Evolutionary conservation across 2,113 vertebrate genomes (phyloP).

Genomic region (Hydropotes inermis): DNA sequence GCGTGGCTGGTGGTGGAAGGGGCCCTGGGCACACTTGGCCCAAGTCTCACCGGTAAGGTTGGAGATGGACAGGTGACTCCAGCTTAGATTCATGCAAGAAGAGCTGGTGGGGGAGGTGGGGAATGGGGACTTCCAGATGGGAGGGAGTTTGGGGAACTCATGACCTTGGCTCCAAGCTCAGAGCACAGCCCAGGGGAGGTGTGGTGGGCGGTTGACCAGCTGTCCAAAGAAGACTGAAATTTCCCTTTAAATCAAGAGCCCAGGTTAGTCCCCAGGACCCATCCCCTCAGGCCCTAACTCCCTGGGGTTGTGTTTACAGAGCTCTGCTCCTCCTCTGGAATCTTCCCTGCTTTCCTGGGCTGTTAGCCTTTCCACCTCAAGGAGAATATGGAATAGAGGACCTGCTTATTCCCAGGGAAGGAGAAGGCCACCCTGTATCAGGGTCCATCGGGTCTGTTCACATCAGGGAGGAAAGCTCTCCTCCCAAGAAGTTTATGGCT

Average conservation of each 20-base stretch:
- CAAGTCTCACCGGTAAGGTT: neutral
- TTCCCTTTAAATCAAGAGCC: neutral
- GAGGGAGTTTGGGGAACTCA: too few relatives aligned
- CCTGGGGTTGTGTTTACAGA: neutral
- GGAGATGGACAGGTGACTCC: too few relatives aligned
- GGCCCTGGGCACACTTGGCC: fast-evolving
- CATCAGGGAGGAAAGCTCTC: fast-evolving
- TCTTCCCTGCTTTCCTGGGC: neutral
- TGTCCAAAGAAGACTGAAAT: fast-evolving
- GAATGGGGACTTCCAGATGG: neutral
- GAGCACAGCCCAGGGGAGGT: neutral
- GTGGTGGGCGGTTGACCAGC: neutral
- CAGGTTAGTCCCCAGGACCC: fast-evolving
- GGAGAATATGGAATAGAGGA: neutral
- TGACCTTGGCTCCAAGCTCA: neutral
- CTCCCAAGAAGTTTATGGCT: neutral
- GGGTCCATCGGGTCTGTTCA: neutral
- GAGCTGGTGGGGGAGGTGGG: fast-evolving
- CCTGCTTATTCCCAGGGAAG: neutral
- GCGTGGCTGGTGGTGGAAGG: too few relatives aligned
- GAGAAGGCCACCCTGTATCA: fast-evolving
- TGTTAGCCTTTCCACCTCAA: neutral
- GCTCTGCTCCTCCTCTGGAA: neutral
- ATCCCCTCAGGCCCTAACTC: fast-evolving
- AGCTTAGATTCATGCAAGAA: neutral